Percentiles rank a stretch among this genome's conserved stretches.
Evolutionary conservation across 2,113 vertebrate genomes (phyloP).

Genomic region (Propithecus coquereli): DNA sequence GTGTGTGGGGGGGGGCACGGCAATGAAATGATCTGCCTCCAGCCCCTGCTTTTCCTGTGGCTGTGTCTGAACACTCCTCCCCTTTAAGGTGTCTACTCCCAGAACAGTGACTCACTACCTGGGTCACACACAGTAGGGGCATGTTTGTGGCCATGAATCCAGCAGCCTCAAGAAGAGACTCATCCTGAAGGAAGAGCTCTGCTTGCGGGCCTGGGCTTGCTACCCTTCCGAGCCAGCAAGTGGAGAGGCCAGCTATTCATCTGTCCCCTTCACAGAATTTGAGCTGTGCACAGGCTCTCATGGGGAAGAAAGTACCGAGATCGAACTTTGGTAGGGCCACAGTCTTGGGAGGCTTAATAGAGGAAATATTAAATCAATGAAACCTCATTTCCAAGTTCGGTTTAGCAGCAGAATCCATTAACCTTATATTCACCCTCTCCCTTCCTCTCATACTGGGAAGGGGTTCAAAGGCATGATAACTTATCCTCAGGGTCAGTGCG

Average conservation of each 20-base stretch:
- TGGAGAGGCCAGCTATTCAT: neutral
- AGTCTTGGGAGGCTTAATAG: conserved; percentile 56
- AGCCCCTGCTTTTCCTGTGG: neutral
- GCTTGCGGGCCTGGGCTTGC: neutral
- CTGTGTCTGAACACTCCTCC: neutral
- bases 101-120: neutral
- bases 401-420: conserved; percentile 56
- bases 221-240: neutral
- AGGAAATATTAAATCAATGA: conserved; percentile 71
- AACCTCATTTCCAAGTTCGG: conserved; percentile 54
- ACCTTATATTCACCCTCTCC: conserved; percentile 40
- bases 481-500: conserved; percentile 44
- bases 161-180: neutral
- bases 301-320: neutral
- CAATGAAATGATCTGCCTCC: neutral
- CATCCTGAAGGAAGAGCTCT: neutral
- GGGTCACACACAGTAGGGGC: neutral
- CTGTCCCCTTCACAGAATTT: neutral
- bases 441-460: conserved; percentile 38
- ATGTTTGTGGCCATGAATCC: neutral
- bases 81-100: neutral
- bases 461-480: conserved; percentile 53
- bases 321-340: conserved; percentile 9
- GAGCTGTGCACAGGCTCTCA: neutral
- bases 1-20: no score